These are phyloP conservation scores for Emesis castigata DNA, from an alignment of 2,888 invertebrate species.

Conservation along the genomic window DNA sequence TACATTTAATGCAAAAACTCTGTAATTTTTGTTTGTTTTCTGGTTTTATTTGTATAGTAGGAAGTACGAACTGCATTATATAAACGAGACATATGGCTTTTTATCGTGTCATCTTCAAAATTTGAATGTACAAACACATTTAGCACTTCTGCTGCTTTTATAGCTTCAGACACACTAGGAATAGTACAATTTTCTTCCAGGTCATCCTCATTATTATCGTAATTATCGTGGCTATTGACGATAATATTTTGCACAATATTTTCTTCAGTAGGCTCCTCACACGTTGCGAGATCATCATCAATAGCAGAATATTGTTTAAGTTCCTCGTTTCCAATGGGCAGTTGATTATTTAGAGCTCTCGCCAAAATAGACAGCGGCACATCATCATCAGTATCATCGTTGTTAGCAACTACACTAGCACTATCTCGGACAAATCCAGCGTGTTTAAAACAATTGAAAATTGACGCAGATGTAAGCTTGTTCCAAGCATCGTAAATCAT, in stretches of 20 bases:
- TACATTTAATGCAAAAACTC: slow-evolving; percentile 8
- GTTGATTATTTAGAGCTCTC: slow-evolving; percentile 54
- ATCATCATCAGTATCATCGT: slow-evolving; percentile 53
- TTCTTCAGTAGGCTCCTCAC: slow-evolving; percentile 32
- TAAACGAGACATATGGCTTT: slow-evolving; percentile 21
- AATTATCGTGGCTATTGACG: slow-evolving; percentile 23
- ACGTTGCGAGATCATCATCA: slow-evolving; percentile 18
- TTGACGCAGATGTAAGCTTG: slow-evolving; percentile 17
- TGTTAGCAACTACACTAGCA: slow-evolving; percentile 37
- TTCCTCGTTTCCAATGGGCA: slow-evolving; percentile 50
- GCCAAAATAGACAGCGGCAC: slow-evolving; percentile 58
- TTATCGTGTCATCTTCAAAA: slow-evolving; percentile 11
- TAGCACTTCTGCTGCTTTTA: slow-evolving; percentile 18
- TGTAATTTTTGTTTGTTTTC: slow-evolving; percentile 18
- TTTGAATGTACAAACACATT: slow-evolving; percentile 14
- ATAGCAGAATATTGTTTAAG: slow-evolving; percentile 20
- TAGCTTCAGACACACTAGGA: slow-evolving; percentile 11
- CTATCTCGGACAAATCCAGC: slow-evolving; percentile 52
- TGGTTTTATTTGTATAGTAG: slow-evolving; percentile 23
- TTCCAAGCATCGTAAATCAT: slow-evolving; percentile 56
- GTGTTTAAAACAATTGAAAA: slow-evolving; percentile 37
- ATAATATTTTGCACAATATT: slow-evolving; percentile 33
- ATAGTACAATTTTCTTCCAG: slow-evolving; percentile 19
- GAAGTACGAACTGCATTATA: slow-evolving; percentile 24
- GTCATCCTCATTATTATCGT: slow-evolving; percentile 24